Percentiles rank a stretch among this genome's conserved stretches.
These are phyloP conservation scores for Ibidorhyncha struthersii DNA, from an alignment of 2,113 vertebrate species.

Conservation along the genomic window DNA sequence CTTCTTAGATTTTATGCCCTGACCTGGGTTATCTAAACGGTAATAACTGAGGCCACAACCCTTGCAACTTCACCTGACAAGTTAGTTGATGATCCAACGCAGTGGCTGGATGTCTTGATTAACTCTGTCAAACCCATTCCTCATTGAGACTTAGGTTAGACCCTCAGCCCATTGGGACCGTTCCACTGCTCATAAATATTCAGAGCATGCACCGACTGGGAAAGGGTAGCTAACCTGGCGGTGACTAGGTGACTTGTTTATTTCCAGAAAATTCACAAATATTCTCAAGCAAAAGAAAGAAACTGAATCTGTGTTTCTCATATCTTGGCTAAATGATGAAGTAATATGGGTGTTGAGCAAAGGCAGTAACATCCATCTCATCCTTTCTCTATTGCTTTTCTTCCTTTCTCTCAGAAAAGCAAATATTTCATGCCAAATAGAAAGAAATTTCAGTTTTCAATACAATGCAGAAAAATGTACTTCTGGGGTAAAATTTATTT, in stretches of 20 bases:
- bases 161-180: background rate
- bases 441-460: conserved; percentile 1
- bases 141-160: background rate
- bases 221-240: background rate
- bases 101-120: background rate
- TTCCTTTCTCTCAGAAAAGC: background rate
- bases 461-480: background rate
- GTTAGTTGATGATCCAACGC: background rate
- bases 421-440: conserved; percentile 8
- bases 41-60: background rate
- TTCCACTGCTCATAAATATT: background rate
- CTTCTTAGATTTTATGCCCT: background rate
- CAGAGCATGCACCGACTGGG: fast-evolving
- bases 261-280: conserved; percentile 13
- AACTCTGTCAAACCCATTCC: background rate
- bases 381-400: background rate
- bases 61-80: background rate
- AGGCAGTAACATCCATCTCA: conserved; percentile 21
- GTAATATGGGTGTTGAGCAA: background rate
- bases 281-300: background rate
- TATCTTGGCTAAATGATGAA: conserved; percentile 11
- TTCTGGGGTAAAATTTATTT: background rate
- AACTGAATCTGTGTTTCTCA: background rate
- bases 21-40: background rate
- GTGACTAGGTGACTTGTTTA: background rate